phyloP scores from a whole-genome alignment of 2,888 invertebrate species.

The Pristionchus fissidentatus region DNA sequence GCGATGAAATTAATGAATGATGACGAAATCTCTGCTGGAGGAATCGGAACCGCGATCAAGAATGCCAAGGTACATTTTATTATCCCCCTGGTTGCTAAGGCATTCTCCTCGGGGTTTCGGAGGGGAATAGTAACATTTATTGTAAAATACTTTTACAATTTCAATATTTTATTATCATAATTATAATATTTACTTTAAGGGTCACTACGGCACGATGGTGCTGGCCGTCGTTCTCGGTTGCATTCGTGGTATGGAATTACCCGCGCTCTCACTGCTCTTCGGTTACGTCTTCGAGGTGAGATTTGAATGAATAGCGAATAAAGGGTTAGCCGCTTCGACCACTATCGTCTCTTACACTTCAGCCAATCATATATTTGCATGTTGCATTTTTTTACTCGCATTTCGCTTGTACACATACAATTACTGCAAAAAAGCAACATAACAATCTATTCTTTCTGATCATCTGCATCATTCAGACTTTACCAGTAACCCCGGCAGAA shows the following conservation, averaged over 20 bases:
- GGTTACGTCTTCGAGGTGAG: conserved; percentile 61
- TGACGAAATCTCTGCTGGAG: conserved; percentile 20
- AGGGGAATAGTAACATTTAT: not conserved
- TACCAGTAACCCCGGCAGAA: too few species aligned
- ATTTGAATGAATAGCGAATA: not conserved
- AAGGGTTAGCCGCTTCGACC: not conserved
- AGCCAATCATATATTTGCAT: not conserved
- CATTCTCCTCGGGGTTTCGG: not conserved
- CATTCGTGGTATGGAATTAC: conserved; percentile 77
- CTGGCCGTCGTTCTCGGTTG: conserved; percentile 61
- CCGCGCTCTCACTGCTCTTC: conserved; percentile 77
- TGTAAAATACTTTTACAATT: not conserved
- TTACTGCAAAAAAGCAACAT: too few species aligned
- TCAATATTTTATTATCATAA: not conserved
- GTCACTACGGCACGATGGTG: conserved; percentile 60
- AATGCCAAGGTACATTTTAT: conserved; percentile 50
- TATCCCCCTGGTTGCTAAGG: not conserved
- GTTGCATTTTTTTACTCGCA: not conserved
- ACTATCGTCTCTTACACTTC: not conserved
- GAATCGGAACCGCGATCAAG: conserved; percentile 46
- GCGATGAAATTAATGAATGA: conserved; percentile 61
- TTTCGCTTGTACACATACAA: not conserved
- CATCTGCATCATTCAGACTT: too few species aligned
- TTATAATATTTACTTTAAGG: not conserved
- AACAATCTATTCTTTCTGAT: too few species aligned